Evolutionary conservation across 1,140 invertebrate genomes (phyloP).

Genomic region (Zophobas morio): DNA sequence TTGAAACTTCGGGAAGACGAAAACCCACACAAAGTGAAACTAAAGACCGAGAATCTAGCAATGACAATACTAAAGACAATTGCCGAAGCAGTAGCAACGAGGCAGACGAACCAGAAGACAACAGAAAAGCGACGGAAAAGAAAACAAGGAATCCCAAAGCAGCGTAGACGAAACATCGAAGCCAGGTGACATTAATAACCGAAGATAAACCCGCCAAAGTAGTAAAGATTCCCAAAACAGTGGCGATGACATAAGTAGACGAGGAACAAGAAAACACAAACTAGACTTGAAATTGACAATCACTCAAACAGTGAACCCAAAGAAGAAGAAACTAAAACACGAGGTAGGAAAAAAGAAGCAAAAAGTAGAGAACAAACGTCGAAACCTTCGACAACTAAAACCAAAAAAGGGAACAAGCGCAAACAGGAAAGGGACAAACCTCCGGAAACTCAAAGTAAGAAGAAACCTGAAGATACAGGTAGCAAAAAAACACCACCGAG

Average conservation of each 20-base stretch:
- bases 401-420: neutral
- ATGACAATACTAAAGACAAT: too few relatives aligned
- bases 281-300: neutral
- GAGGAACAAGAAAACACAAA: neutral
- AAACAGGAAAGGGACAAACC: neutral
- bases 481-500: neutral
- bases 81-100: too few relatives aligned
- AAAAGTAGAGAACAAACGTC: neutral
- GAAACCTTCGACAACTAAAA: neutral
- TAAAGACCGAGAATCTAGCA: too few relatives aligned
- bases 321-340: neutral
- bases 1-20: too few relatives aligned
- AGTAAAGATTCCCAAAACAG: neutral
- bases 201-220: neutral
- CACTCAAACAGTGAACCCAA: neutral
- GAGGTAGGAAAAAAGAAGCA: neutral
- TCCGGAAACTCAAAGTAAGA: neutral
- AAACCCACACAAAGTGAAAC: too few relatives aligned
- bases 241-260: too few relatives aligned
- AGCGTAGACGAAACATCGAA: too few relatives aligned
- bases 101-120: too few relatives aligned
- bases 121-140: too few relatives aligned
- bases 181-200: neutral
- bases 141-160: too few relatives aligned
- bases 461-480: neutral